A percentile compares a stretch with the other conserved stretches of the same genome.
phyloP scores from a whole-genome alignment of 1,140 invertebrate genomes.

The Sycophaga agraensis region DNA sequence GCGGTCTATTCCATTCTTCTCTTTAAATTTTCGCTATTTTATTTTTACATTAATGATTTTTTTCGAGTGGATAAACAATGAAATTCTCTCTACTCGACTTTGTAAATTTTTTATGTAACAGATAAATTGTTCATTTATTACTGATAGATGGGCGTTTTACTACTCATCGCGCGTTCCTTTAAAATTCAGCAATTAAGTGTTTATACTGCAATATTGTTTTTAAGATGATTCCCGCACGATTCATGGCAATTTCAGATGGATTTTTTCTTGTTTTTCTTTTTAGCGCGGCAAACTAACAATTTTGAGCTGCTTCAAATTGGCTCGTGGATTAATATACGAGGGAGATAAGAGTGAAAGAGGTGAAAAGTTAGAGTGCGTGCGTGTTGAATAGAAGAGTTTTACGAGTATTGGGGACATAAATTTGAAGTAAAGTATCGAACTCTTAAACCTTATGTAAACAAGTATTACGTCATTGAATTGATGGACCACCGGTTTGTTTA shows the following conservation, averaged over 20 bases:
- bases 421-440: slow-evolving; percentile 13
- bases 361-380: slow-evolving; percentile 11
- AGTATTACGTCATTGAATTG: slow-evolving; percentile 23
- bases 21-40: slow-evolving; percentile 9
- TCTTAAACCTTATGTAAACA: slow-evolving; percentile 16
- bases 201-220: background rate
- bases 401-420: slow-evolving; percentile 19
- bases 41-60: slow-evolving; percentile 13
- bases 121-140: slow-evolving; percentile 28
- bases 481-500: slow-evolving; percentile 27
- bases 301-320: slow-evolving; percentile 16
- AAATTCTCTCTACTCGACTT: slow-evolving; percentile 11
- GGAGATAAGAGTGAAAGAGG: slow-evolving; percentile 15
- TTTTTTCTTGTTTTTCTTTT: slow-evolving; percentile 3
- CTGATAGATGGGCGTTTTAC: slow-evolving; percentile 5
- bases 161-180: slow-evolving; percentile 15
- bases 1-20: slow-evolving; percentile 12
- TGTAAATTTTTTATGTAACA: slow-evolving; percentile 27
- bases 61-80: background rate
- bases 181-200: background rate
- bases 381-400: slow-evolving; percentile 25
- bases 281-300: too few relatives aligned
- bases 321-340: slow-evolving; percentile 15
- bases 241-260: background rate
- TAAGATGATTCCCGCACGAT: background rate